Conservation (phyloP, 2,797 vertebrate genomes). For the Pelochelys cantorii region DNA sequence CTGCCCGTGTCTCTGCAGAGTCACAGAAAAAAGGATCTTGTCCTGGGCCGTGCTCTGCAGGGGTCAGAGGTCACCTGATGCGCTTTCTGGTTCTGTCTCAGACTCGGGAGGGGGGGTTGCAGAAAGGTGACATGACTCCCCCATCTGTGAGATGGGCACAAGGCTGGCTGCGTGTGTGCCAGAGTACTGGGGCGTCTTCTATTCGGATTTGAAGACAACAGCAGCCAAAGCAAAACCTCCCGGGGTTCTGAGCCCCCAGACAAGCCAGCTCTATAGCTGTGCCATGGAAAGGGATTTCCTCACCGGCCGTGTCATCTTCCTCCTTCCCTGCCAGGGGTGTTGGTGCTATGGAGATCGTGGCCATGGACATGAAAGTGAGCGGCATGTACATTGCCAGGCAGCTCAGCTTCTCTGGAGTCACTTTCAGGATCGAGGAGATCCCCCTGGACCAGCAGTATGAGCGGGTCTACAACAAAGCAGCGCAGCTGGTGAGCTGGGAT, state of each 20-base stretch:
- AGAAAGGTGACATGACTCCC: not conserved
- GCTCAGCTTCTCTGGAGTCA: constrained; percentile 97
- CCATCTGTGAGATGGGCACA: not conserved
- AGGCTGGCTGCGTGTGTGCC: not conserved
- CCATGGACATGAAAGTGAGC: constrained; percentile 99
- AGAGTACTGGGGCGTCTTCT: not conserved
- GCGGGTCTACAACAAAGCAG: constrained; percentile 94
- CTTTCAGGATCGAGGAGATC: constrained; percentile 97
- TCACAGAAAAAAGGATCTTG: not conserved
- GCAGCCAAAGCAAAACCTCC: not conserved
- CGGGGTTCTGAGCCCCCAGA: not conserved
- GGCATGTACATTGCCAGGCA: constrained; percentile 99
- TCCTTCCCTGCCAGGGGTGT: constrained; percentile 86
- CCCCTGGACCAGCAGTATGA: constrained; percentile 91
- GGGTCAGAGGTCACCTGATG: not conserved
- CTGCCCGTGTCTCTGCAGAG: not conserved
- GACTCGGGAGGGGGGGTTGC: not conserved
- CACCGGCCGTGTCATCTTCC: accelerated
- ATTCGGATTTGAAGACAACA: not conserved
- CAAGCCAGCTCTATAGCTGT: not conserved
- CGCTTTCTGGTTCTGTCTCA: not conserved
- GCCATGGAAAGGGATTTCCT: not conserved
- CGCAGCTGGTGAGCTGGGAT: constrained; percentile 88
- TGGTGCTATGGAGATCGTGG: constrained; percentile 98
- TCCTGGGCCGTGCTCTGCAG: not conserved